Conservation (phyloP, 2,797 vertebrate genomes). For the Helicolenus hilgendorfi region DNA sequence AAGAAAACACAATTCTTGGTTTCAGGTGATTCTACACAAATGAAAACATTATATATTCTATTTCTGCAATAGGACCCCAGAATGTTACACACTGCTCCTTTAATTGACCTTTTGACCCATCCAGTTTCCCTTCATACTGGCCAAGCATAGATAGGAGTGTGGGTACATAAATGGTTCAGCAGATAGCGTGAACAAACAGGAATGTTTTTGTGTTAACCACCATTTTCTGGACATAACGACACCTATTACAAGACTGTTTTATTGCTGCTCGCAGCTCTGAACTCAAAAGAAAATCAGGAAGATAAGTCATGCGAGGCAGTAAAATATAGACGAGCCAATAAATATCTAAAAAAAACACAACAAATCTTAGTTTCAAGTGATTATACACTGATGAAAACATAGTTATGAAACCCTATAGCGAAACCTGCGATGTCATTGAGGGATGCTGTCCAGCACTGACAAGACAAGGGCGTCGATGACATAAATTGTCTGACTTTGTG, state of each 20-base stretch:
- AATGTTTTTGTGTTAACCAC: conserved; percentile 11
- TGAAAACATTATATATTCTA: too few species aligned
- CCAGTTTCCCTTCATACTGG: not conserved
- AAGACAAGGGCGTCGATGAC: not conserved
- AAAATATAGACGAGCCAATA: conserved; percentile 39
- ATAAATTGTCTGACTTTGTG: not conserved
- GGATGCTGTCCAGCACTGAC: not conserved
- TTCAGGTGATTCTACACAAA: too few species aligned
- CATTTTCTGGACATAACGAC: not conserved
- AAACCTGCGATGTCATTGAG: not conserved
- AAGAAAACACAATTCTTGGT: too few species aligned
- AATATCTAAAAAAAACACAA: conserved; percentile 24
- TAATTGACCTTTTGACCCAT: conserved; percentile 17
- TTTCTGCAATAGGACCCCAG: too few species aligned
- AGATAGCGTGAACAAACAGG: conserved; percentile 11
- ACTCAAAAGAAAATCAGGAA: conserved; percentile 16
- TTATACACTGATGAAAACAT: too few species aligned
- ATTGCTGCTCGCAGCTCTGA: conserved; percentile 1
- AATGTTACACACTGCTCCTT: not conserved
- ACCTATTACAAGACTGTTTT: not conserved
- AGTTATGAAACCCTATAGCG: not conserved
- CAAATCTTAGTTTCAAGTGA: too few species aligned
- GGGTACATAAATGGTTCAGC: conserved; percentile 3
- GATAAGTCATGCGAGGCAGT: not conserved
- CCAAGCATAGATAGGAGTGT: not conserved